Evolutionary conservation across 2,113 vertebrate genomes (phyloP), one percentile per base, ranked within the genome.

Genomic region (Protomyctophum bolini): DNA sequence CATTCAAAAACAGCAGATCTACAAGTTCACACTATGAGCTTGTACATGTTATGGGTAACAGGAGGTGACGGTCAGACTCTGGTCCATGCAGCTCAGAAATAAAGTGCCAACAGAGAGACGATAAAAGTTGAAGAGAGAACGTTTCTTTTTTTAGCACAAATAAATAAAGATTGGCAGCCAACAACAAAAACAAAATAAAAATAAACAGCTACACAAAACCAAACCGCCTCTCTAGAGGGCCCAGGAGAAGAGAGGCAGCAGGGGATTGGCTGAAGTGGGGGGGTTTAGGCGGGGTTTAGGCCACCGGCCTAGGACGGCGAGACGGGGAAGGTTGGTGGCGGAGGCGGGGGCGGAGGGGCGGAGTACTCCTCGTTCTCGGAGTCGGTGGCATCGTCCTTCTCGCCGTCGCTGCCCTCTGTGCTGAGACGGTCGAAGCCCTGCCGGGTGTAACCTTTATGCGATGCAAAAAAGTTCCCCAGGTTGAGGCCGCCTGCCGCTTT

Each of bases 371-470:
- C 96, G 1, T 92, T 94, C 83, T 99, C 97, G 0, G 96, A 98
- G 75, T 98, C 97, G 0, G 94, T 96, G 59, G 92, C 97, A 0
- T 95, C 95, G 0, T 98, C 95, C 76, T 96, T 96, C 86, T 99
- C 97, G 75, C 95, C 96, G 87, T 99, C 98, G 2, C 98, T 99
- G 58, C 95, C 97, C 82, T 99, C 98, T 0, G 97, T 98, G 79
- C 96, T 99, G 55, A 99, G 93, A 58, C 97, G 95, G 91, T 98
- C 97, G 58, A 99, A 99, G 14, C 97, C 97, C 87, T 98, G 96
- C 0, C 95, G 92, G 65, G 94, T 99, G 88, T 98, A 99, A 75
- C 96, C 94, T 81, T 97, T 94, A 52, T 93, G 96, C 59, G 94
- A 94, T 0, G 96, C 96, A 58, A 99, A 97, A 92, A 99, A 98